phyloP scores from a whole-genome alignment of 2,888 invertebrate genomes.

The Archaeoteleia sp. region DNA sequence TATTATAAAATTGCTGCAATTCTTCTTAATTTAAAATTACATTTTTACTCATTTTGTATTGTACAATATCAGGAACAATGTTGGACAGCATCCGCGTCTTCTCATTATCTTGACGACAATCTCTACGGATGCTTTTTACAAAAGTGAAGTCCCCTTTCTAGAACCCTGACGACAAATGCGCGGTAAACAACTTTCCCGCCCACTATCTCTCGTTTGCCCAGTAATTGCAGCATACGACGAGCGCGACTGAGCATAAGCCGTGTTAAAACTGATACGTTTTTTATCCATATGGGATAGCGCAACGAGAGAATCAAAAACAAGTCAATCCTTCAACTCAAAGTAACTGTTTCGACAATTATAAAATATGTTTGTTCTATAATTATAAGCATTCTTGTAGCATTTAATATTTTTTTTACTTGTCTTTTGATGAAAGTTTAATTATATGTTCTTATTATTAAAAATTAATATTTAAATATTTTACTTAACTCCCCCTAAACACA shows the following conservation, averaged over 20 bases:
- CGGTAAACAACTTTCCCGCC: slow-evolving; percentile 67
- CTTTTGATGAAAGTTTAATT: slow-evolving; percentile 5
- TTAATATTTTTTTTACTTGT: slow-evolving; percentile 10
- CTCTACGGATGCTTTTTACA: slow-evolving; percentile 33
- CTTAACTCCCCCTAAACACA: too few species aligned
- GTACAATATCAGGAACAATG: too few species aligned
- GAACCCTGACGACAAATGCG: slow-evolving; percentile 55
- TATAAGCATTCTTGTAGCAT: slow-evolving; percentile 15
- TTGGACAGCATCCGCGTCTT: slow-evolving; percentile 10
- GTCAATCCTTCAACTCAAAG: slow-evolving; percentile 11
- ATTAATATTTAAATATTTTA: too few species aligned
- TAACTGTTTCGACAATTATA: slow-evolving; percentile 16
- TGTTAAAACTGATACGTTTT: slow-evolving; percentile 31
- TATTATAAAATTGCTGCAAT: too few species aligned
- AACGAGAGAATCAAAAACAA: slow-evolving; percentile 29
- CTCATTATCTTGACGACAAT: slow-evolving; percentile 10
- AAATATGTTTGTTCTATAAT: slow-evolving; percentile 9
- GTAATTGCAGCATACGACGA: slow-evolving; percentile 52
- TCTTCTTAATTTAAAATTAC: too few species aligned
- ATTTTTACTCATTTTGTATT: too few species aligned
- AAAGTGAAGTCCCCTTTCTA: slow-evolving; percentile 62
- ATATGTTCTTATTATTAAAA: not conserved
- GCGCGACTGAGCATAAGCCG: slow-evolving; percentile 21
- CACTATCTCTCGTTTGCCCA: slow-evolving; percentile 56
- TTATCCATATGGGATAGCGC: slow-evolving; percentile 14